Base-by-base conservation (phyloP, 2,888 invertebrate genomes). In the Abscondita cerata region DNA sequence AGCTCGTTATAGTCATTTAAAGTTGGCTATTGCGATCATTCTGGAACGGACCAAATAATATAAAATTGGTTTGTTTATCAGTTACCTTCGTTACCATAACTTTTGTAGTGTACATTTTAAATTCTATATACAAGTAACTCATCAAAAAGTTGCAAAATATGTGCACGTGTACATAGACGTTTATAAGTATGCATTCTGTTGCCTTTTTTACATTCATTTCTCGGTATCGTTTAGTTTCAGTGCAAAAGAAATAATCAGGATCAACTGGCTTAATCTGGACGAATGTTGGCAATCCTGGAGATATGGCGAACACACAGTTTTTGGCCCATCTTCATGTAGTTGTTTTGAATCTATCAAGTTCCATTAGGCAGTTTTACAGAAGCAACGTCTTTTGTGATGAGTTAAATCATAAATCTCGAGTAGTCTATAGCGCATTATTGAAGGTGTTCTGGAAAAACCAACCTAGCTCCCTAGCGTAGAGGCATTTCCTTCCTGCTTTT, bases 351-450 rank as follows among this genome's bases (percentile, higher is more conserved):
- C 6, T 4, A 6, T 2, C 6, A 25, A 25, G 16, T 15, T 15
- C 41, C 41, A 44, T 41, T 36, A 3, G 41, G 46, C 38, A 44
- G 55, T 46, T 62, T 44, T 13, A 58, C 20, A 56, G 34, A 54
- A 63, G 62, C 65, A 65, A 62, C 65, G 46, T 54, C 53, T 63
- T 65, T 63, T 63, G 51, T 63, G 65, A 65, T 65, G 65, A 65
- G 65, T 64, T 64, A 60, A 19, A 50, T 57, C 33, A 34, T 15
- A 52, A n/a, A 19, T 41, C 40, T 19, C 51, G 31, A 52, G 50
- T 53, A 52, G n/a, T 16, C 41, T 38, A 55, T 44, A n/a, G n/a
- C 55, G 36, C 16, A 59, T 64, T 51, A 60, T 47, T 58, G 52
- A 61, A 36, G 52, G 46, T 51, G 57, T 61, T 52, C 52, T 52